Evolutionary conservation across 2,888 invertebrate genomes (phyloP).

Genomic region (Agriotes lineatus): DNA sequence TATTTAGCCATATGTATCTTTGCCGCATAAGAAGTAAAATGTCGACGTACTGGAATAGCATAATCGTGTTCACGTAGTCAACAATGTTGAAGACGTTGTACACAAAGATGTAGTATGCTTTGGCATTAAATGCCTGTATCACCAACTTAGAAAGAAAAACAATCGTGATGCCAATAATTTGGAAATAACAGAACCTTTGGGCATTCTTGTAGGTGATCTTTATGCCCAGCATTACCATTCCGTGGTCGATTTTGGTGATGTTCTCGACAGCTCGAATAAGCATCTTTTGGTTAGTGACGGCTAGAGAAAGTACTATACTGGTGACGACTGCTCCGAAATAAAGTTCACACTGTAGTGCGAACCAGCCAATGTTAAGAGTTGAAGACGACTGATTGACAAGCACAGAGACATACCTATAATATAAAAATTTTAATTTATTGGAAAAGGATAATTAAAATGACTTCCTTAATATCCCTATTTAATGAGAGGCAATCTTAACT

Average conservation of each 20-base stretch:
- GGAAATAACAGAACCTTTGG: slow-evolving; percentile 42
- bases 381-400: slow-evolving; percentile 42
- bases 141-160: slow-evolving; percentile 45
- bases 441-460: no score
- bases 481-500: no score
- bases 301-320: slow-evolving; percentile 40
- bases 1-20: slow-evolving; percentile 50
- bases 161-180: slow-evolving; percentile 42
- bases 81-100: slow-evolving; percentile 50
- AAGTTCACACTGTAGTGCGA: slow-evolving; percentile 49
- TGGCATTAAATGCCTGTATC: slow-evolving; percentile 43
- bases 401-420: slow-evolving; percentile 34
- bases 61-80: slow-evolving; percentile 51
- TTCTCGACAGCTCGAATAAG: slow-evolving; percentile 43
- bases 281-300: slow-evolving; percentile 42
- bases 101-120: slow-evolving; percentile 39
- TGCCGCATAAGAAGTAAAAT: slow-evolving; percentile 47
- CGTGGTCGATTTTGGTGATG: slow-evolving; percentile 39
- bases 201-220: slow-evolving; percentile 46
- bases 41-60: slow-evolving; percentile 51
- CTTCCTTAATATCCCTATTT: no score
- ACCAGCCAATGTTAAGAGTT: slow-evolving; percentile 42
- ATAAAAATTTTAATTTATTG: no score
- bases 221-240: slow-evolving; percentile 38
- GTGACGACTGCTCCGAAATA: slow-evolving; percentile 49